phyloP scores from a whole-genome alignment of 2,113 vertebrate genomes.

The Petaurus breviceps region DNA sequence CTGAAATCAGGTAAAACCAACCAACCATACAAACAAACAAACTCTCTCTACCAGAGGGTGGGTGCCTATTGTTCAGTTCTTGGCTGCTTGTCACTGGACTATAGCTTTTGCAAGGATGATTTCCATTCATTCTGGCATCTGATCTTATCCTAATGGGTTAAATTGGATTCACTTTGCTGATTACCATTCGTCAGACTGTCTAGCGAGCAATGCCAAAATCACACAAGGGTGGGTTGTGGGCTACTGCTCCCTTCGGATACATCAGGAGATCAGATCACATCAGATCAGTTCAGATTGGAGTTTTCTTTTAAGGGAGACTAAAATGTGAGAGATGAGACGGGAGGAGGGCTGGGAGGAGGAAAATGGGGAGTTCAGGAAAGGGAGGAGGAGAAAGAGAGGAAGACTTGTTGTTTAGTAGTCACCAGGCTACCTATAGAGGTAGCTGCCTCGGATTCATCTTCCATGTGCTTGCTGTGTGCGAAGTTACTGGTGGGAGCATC shows the following conservation, averaged over 20 bases:
- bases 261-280: slow-evolving; percentile 80
- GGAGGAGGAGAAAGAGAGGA: neutral
- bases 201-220: slow-evolving; percentile 78
- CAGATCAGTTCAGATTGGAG: slow-evolving; percentile 77
- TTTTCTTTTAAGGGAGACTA: slow-evolving; percentile 66
- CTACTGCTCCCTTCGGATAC: slow-evolving; percentile 61
- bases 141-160: slow-evolving; percentile 79
- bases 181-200: slow-evolving; percentile 74
- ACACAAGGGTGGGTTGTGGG: slow-evolving; percentile 80
- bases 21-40: neutral
- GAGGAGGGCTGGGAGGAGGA: neutral
- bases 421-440: neutral
- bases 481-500: neutral
- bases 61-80: slow-evolving; percentile 69
- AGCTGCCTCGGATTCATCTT: neutral
- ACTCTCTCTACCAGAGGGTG: slow-evolving; percentile 54
- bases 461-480: neutral
- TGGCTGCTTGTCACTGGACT: slow-evolving; percentile 70
- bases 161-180: slow-evolving; percentile 79
- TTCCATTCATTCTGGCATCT: slow-evolving; percentile 78
- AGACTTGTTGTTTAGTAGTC: neutral
- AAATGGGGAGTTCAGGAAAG: neutral
- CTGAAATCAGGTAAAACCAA: neutral
- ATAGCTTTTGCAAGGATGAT: slow-evolving; percentile 74
- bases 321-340: neutral